A percentile compares a stretch with the other conserved stretches of the same genome.
Conservation (phyloP, 2,113 vertebrate species). For the Acrocephalus kingi region DNA sequence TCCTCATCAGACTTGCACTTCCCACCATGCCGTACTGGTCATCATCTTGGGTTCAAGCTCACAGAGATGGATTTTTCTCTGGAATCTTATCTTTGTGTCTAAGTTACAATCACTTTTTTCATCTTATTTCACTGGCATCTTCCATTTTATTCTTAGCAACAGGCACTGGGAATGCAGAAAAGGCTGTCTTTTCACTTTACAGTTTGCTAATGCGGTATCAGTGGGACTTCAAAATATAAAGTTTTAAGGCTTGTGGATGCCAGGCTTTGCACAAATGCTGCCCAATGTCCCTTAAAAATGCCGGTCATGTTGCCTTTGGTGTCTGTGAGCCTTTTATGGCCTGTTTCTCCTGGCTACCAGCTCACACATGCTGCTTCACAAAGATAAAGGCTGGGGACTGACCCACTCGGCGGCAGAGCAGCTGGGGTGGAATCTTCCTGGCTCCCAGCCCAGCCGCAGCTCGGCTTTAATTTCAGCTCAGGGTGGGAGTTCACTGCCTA, state of each 20-base stretch:
- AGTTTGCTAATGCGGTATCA: accelerated
- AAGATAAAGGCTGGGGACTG: constrained; percentile 33
- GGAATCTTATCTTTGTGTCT: background rate
- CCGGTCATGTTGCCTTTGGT: accelerated
- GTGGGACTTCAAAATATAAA: background rate
- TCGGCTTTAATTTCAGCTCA: background rate
- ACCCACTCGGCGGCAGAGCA: background rate
- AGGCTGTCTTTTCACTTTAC: background rate
- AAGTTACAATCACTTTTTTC: background rate
- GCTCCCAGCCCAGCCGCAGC: background rate
- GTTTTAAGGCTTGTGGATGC: background rate
- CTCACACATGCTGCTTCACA: background rate
- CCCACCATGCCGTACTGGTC: background rate
- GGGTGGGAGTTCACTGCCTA: background rate
- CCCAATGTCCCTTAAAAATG: background rate
- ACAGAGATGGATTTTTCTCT: background rate
- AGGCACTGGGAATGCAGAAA: background rate
- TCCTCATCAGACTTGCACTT: background rate
- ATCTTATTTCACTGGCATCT: background rate
- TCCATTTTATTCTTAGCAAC: background rate
- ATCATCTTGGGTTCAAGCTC: background rate
- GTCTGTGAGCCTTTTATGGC: background rate
- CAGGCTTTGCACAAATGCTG: background rate
- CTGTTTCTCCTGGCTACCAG: background rate
- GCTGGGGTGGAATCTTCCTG: constrained; percentile 30